These are phyloP conservation scores for Cephalotes varians DNA, from an alignment of 2,888 invertebrate species.

Conservation along the genomic window DNA sequence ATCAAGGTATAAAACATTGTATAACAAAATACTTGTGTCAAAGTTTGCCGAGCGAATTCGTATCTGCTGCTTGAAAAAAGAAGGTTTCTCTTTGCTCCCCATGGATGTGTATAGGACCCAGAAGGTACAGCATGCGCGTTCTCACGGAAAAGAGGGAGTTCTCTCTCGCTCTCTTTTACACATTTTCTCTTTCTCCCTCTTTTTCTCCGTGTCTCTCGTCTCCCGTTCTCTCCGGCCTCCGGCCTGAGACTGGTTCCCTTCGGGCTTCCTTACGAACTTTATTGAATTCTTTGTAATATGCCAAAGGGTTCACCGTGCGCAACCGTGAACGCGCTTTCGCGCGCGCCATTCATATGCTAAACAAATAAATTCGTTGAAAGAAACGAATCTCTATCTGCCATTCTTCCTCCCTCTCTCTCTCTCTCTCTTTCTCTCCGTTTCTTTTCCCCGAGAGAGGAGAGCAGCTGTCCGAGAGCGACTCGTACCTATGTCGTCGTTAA, in stretches of 20 bases:
- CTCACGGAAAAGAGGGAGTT: conserved; percentile 44
- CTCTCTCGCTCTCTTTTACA: conserved; percentile 20
- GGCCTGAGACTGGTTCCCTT: conserved; percentile 74
- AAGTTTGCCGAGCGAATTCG: conserved; percentile 8
- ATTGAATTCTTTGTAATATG: conserved; percentile 84
- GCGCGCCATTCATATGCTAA: conserved; percentile 83
- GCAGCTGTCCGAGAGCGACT: conserved; percentile 39
- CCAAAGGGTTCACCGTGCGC: conserved; percentile 79
- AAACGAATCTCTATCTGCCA: conserved; percentile 81
- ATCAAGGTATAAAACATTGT: background rate
- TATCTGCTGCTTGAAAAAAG: background rate
- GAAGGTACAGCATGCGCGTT: conserved; percentile 37
- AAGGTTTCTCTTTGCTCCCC: conserved; percentile 26
- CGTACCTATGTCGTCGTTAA: conserved; percentile 42
- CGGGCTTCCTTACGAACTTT: conserved; percentile 83
- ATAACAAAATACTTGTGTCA: background rate
- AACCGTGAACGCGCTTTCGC: conserved; percentile 52
- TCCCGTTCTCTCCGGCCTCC: conserved; percentile 37
- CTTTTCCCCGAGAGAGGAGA: conserved; percentile 37
- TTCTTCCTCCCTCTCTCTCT: conserved; percentile 40
- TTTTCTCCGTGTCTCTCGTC: conserved; percentile 44
- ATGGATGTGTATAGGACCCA: conserved; percentile 15
- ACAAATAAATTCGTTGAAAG: conserved; percentile 83
- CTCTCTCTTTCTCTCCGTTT: background rate
- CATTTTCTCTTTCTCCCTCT: conserved; percentile 34